Percentiles rank a stretch among this genome's conserved stretches.
Evolutionary conservation across 2,797 vertebrate genomes (phyloP).

Genomic region (Serranus cabrilla): DNA sequence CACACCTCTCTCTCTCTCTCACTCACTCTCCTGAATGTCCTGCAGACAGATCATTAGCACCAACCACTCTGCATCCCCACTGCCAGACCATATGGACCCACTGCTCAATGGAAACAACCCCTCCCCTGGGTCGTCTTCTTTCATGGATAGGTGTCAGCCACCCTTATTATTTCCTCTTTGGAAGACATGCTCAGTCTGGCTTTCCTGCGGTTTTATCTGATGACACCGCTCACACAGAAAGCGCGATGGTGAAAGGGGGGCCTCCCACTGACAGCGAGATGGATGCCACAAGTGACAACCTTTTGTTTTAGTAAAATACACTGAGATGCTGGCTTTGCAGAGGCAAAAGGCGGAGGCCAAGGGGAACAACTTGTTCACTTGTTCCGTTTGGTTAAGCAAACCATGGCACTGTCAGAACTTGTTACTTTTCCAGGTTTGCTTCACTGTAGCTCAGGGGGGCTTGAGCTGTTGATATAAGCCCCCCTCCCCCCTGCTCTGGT

Average conservation of each 20-base stretch:
- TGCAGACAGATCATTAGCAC: constrained; percentile 60
- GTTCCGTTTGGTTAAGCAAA: constrained; percentile 75
- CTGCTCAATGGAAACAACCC: constrained; percentile 51
- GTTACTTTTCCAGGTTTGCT: constrained; percentile 67
- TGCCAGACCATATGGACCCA: constrained; percentile 48
- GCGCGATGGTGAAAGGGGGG: constrained; percentile 53
- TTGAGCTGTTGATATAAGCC: constrained; percentile 59
- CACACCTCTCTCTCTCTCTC: constrained; percentile 17
- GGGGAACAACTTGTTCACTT: constrained; percentile 79
- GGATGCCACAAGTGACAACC: constrained; percentile 77
- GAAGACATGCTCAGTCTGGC: constrained; percentile 59
- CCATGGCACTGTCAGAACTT: constrained; percentile 69
- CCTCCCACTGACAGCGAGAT: constrained; percentile 75
- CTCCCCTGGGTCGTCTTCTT: constrained; percentile 51
- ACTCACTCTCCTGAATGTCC: constrained; percentile 14
- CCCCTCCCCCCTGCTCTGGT: constrained; percentile 12
- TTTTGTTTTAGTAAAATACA: constrained; percentile 80
- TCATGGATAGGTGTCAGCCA: constrained; percentile 69
- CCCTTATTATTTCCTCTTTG: constrained; percentile 68
- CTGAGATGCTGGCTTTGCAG: constrained; percentile 68
- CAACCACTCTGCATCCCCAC: constrained; percentile 36
- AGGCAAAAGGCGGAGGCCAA: constrained; percentile 70
- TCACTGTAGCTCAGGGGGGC: constrained; percentile 38
- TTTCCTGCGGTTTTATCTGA: constrained; percentile 69
- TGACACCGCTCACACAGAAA: constrained; percentile 70